Conservation (phyloP, 2,797 vertebrate genomes). For the Varecia variegata region DNA sequence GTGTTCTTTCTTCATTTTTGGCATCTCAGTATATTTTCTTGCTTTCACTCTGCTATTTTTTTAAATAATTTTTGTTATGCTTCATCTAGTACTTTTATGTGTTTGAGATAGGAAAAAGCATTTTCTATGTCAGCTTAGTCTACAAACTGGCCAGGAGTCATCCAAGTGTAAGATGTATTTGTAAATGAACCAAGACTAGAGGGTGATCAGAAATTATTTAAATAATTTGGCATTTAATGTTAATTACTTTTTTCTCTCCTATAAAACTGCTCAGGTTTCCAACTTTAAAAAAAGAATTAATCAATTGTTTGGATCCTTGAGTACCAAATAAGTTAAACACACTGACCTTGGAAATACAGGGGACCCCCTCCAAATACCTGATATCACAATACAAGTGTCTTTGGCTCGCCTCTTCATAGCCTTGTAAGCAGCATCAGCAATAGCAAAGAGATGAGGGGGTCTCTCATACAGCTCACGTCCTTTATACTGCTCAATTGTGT, state of each 20-base stretch:
- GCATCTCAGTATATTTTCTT: background rate
- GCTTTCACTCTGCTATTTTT: background rate
- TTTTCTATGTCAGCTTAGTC: background rate
- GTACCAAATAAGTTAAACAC: background rate
- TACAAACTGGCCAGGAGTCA: background rate
- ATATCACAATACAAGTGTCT: constrained; percentile 99
- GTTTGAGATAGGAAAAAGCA: background rate
- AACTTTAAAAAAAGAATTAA: background rate
- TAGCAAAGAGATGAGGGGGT: constrained; percentile 97
- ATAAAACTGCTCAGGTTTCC: background rate
- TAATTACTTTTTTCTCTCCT: background rate
- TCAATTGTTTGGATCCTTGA: background rate
- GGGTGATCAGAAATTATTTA: background rate
- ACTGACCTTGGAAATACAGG: background rate
- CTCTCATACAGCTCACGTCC: constrained; percentile 96
- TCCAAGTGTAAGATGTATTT: background rate
- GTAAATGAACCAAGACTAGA: background rate
- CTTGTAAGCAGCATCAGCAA: constrained; percentile 98
- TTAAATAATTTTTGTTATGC: constrained; percentile 10
- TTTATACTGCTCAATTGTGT: constrained; percentile 95
- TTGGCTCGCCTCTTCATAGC: constrained; percentile 99
- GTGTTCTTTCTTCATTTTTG: background rate
- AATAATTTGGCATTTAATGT: background rate
- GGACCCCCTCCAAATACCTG: constrained; percentile 85
- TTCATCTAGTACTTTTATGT: background rate